Base-by-base conservation (phyloP, 2,113 vertebrate species). In the Leptodactylus fuscus region DNA sequence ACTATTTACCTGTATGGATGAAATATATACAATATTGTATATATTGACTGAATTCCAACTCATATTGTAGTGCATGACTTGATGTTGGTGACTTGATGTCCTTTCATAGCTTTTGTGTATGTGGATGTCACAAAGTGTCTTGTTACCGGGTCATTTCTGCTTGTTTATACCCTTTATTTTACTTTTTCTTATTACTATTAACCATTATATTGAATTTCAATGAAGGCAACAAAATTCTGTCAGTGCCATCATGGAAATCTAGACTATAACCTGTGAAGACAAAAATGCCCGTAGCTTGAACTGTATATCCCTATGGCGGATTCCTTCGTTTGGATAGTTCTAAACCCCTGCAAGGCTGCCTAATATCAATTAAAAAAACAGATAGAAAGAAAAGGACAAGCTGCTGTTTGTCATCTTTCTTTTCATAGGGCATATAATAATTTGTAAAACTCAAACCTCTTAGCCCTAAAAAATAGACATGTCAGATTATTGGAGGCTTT, bases 21-120 rank as follows among this genome's bases (percentile, higher is more conserved):
- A 87, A 92, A 92, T 92, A 91, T 93, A 93, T 92, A 91, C 89
- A 89, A 88, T 53, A 46, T 49, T 91, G 92, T 94, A 93, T 94
- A 93, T 93, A 92, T 94, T 92, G 91, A 82, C 91, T 91, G 85
- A 92, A 90, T 91, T 95, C 96, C 93, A 93, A 95, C 94, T 96
- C 97, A 98, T 97, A 95, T 97, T 96, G 96, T 96, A 94, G 96
- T 96, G 97, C 97, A 98, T 99, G 97, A 97, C 95, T 96, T 97
- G 62, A 29, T 36, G 98, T 98, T 97, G 97, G 96, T 98, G 95
- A 92, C 97, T 95, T 88, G 93, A 93, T 94, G 89, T 94, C 92
- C 89, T 89, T 93, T 93, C 90, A 69, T 90, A 94, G 91, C 93
- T 69, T 92, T 89, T 87, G 76, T 89, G 90, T 89, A n/a, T 87